Conservation (phyloP, 2,888 invertebrate genomes). For the Oscheius sp. region DNA sequence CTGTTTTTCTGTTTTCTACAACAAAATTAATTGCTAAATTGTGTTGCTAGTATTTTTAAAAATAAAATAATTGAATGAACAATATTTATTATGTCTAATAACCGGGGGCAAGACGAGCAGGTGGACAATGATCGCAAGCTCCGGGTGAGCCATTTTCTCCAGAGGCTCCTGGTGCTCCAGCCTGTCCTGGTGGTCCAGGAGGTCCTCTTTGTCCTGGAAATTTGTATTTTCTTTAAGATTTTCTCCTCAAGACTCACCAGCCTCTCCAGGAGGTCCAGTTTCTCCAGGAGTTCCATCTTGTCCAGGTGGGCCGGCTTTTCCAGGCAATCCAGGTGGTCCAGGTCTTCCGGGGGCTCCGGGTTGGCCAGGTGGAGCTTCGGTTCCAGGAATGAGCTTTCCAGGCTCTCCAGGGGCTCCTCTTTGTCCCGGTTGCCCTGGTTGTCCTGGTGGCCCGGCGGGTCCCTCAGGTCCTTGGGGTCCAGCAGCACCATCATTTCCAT, state of each 20-base stretch:
- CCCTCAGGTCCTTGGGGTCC: slow-evolving; percentile 67
- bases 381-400: slow-evolving; percentile 59
- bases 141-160: slow-evolving; percentile 63
- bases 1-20: no score
- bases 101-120: slow-evolving; percentile 66
- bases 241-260: slow-evolving; percentile 32
- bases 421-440: slow-evolving; percentile 63
- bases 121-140: slow-evolving; percentile 67
- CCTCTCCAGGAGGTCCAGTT: slow-evolving; percentile 46
- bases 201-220: slow-evolving; percentile 65
- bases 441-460: slow-evolving; percentile 66
- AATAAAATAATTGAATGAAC: neutral
- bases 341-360: slow-evolving; percentile 67
- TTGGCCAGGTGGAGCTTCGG: slow-evolving; percentile 59
- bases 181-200: slow-evolving; percentile 67
- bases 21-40: no score
- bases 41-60: no score
- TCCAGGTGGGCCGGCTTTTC: slow-evolving; percentile 61
- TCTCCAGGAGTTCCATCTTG: slow-evolving; percentile 41
- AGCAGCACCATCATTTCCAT: slow-evolving; percentile 62
- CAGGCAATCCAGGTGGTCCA: slow-evolving; percentile 62
- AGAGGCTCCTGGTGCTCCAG: slow-evolving; percentile 58
- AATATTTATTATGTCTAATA: slow-evolving; percentile 49
- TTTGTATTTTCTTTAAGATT: neutral
- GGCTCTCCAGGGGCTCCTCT: slow-evolving; percentile 62